Evolutionary conservation across 2,888 invertebrate genomes (phyloP).

Genomic region (Chaetogeoica ovagalla): DNA sequence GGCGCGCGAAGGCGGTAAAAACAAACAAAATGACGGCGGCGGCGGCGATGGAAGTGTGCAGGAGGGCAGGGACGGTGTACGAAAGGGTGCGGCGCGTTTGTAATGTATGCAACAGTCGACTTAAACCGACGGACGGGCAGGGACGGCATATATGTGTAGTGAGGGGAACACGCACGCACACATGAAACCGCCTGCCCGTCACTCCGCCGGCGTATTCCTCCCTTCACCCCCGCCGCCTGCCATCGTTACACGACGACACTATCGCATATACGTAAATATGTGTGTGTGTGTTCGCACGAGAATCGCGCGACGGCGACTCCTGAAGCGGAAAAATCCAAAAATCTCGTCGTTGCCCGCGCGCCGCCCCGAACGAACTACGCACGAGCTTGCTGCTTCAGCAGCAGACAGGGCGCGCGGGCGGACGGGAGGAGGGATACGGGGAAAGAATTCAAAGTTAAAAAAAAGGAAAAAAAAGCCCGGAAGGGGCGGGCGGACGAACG

Average conservation of each 20-base stretch:
- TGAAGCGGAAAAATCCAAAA: slow-evolving; percentile 52
- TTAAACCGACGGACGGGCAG: slow-evolving; percentile 30
- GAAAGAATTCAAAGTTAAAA: slow-evolving; percentile 47
- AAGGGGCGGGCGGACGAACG: slow-evolving; percentile 43
- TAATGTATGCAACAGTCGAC: slow-evolving; percentile 52
- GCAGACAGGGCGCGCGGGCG: neutral
- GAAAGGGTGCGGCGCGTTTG: slow-evolving; percentile 51
- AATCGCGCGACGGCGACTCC: slow-evolving; percentile 45
- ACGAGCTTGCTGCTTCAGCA: neutral
- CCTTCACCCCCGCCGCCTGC: neutral
- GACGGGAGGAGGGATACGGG: neutral
- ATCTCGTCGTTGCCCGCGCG: slow-evolving; percentile 25
- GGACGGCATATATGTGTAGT: neutral
- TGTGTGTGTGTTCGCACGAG: neutral
- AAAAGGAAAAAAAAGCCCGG: slow-evolving; percentile 35
- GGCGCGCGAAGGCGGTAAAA: slow-evolving; percentile 52
- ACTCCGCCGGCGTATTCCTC: slow-evolving; percentile 2
- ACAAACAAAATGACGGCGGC: slow-evolving; percentile 54
- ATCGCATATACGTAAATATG: neutral
- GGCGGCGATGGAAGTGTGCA: slow-evolving; percentile 55
- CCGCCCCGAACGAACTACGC: slow-evolving; percentile 5
- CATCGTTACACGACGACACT: neutral
- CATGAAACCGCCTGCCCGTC: slow-evolving; percentile 15
- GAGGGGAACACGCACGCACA: slow-evolving; percentile 33
- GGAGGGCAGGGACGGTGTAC: slow-evolving; percentile 58